phyloP scores from a whole-genome alignment of 2,888 invertebrate species.

The Erebia ligea region DNA sequence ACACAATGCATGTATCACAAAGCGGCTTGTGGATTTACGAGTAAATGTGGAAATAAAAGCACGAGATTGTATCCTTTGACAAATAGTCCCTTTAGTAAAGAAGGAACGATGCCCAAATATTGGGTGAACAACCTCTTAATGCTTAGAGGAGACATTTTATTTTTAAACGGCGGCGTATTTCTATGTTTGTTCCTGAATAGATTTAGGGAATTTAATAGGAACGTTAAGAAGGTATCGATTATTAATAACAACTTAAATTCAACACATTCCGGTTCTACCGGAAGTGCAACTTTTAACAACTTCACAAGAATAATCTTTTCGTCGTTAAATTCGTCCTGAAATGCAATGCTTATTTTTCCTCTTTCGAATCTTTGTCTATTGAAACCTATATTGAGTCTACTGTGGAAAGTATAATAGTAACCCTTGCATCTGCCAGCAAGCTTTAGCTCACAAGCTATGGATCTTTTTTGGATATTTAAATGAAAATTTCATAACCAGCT shows the following conservation, averaged over 20 bases:
- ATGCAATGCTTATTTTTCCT: too few species aligned
- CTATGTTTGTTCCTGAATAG: slow-evolving; percentile 40
- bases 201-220: slow-evolving; percentile 35
- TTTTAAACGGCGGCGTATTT: slow-evolving; percentile 66
- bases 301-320: too few species aligned
- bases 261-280: neutral
- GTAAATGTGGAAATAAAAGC: slow-evolving; percentile 53
- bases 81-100: slow-evolving; percentile 68
- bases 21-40: slow-evolving; percentile 33
- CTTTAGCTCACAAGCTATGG: too few species aligned
- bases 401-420: too few species aligned
- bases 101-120: slow-evolving; percentile 77
- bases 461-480: too few species aligned
- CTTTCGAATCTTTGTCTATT: too few species aligned
- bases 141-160: slow-evolving; percentile 80
- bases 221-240: neutral
- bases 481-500: too few species aligned
- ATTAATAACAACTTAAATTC: neutral
- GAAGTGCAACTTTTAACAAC: too few species aligned
- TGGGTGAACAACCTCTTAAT: slow-evolving; percentile 82
- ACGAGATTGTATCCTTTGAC: slow-evolving; percentile 67
- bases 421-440: too few species aligned
- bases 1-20: slow-evolving; percentile 16
- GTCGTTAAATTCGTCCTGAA: too few species aligned
- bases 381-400: too few species aligned